Evolutionary conservation across 2,888 invertebrate genomes (phyloP).

Genomic region (Beris morrisii): DNA sequence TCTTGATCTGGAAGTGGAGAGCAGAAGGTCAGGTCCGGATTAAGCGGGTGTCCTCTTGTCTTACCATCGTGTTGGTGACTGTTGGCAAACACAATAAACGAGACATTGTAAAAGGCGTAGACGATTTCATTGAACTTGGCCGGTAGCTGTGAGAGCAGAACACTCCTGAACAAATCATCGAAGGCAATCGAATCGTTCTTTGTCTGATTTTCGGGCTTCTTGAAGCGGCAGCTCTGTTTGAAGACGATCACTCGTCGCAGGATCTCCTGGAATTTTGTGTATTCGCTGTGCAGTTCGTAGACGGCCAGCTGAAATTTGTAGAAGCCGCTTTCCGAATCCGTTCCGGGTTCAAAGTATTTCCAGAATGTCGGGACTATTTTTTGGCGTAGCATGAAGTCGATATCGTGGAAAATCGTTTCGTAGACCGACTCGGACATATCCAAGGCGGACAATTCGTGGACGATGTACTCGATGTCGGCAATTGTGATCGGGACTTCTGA

Average conservation of each 20-base stretch:
- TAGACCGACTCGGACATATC: slow-evolving; percentile 44
- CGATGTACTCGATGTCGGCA: slow-evolving; percentile 40
- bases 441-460: slow-evolving; percentile 35
- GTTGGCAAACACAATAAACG: slow-evolving; percentile 70
- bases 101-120: slow-evolving; percentile 74
- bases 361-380: slow-evolving; percentile 52
- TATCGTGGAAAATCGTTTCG: slow-evolving; percentile 48
- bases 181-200: slow-evolving; percentile 51
- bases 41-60: not conserved
- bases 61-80: slow-evolving; percentile 49
- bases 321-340: slow-evolving; percentile 43
- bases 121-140: slow-evolving; percentile 70
- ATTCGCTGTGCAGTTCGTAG: slow-evolving; percentile 47
- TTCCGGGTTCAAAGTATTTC: slow-evolving; percentile 46
- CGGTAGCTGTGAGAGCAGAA: slow-evolving; percentile 71
- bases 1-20: slow-evolving; percentile 39
- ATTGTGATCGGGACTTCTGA: not conserved
- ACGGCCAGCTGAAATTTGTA: slow-evolving; percentile 49
- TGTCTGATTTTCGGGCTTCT: slow-evolving; percentile 38
- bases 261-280: slow-evolving; percentile 43
- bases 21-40: too few relatives aligned
- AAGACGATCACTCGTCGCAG: slow-evolving; percentile 43
- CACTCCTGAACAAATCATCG: slow-evolving; percentile 66
- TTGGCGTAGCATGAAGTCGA: slow-evolving; percentile 47
- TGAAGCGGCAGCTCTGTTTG: slow-evolving; percentile 40